These are phyloP conservation scores for Pomacea maculata DNA, from an alignment of 1,140 invertebrate genomes.

Conservation along the genomic window DNA sequence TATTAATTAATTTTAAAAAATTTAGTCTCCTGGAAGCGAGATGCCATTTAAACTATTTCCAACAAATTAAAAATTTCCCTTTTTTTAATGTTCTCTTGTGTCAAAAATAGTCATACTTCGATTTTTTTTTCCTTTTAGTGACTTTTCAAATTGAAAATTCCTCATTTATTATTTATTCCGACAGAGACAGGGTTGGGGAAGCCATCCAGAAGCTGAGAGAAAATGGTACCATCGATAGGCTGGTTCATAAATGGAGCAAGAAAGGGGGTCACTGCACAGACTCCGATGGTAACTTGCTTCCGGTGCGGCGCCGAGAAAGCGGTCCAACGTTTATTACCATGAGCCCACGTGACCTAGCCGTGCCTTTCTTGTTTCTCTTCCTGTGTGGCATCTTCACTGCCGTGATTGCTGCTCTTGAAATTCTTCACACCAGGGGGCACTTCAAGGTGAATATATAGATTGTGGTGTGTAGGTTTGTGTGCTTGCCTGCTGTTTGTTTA, in stretches of 20 bases:
- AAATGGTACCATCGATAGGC: neutral
- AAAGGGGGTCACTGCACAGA: slow-evolving; percentile 20
- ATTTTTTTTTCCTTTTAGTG: neutral
- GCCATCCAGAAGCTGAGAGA: slow-evolving; percentile 15
- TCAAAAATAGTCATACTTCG: neutral
- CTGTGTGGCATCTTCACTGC: slow-evolving; percentile 9
- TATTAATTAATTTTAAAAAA: no score
- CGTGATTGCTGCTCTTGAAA: slow-evolving; percentile 6
- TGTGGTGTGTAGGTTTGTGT: no score
- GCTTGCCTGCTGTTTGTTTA: no score
- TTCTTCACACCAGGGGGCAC: slow-evolving; percentile 12
- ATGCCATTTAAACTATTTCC: no score
- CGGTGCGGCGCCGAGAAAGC: slow-evolving; percentile 6
- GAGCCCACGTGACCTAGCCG: slow-evolving; percentile 22
- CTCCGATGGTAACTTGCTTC: slow-evolving; percentile 12
- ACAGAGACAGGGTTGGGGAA: slow-evolving; percentile 1
- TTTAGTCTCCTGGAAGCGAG: no score
- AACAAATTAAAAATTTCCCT: neutral
- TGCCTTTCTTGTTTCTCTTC: slow-evolving; percentile 19
- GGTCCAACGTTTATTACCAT: slow-evolving; percentile 8
- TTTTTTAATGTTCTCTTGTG: neutral
- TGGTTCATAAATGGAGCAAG: slow-evolving; percentile 6
- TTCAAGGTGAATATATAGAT: neutral
- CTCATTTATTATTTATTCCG: neutral
- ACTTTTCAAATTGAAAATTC: neutral